phyloP scores from a whole-genome alignment of 1,140 invertebrate species.

The Penaeus chinensis region DNA sequence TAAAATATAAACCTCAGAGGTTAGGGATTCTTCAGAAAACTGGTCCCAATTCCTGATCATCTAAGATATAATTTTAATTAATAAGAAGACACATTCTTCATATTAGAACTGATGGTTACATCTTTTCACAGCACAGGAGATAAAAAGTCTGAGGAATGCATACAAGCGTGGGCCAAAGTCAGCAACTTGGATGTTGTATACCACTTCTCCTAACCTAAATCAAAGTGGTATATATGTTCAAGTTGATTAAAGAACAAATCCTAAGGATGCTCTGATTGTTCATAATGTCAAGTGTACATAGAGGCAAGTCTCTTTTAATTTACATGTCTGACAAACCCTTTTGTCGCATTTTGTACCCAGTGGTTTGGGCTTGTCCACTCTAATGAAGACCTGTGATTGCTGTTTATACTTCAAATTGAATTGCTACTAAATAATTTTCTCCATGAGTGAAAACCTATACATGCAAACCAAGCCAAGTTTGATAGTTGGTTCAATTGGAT shows the following conservation, averaged over 20 bases:
- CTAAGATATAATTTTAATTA: conserved; percentile 14
- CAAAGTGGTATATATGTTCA: too few species aligned
- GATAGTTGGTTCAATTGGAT: conserved; percentile 33
- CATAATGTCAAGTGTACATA: background rate
- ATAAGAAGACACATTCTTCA: conserved; percentile 14
- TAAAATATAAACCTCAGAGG: conserved; percentile 8
- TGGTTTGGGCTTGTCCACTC: background rate
- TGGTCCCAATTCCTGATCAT: conserved; percentile 47
- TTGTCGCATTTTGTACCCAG: conserved; percentile 20
- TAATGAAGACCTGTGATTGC: background rate
- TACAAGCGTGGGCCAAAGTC: conserved; percentile 35
- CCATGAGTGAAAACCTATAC: conserved; percentile 48
- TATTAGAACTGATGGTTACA: conserved; percentile 18
- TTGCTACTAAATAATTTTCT: conserved; percentile 7
- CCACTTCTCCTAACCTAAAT: too few species aligned
- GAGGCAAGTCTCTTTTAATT: conserved; percentile 5
- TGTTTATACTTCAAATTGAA: conserved; percentile 5
- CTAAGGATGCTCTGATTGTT: conserved; percentile 13
- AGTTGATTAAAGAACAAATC: too few species aligned
- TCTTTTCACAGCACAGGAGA: conserved; percentile 47
- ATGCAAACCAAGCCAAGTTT: conserved; percentile 39
- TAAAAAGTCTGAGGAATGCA: conserved; percentile 54
- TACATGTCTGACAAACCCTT: conserved; percentile 13
- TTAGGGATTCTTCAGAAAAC: conserved; percentile 34
- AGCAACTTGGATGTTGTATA: too few species aligned